phyloP scores from a whole-genome alignment of 2,113 vertebrate species.

The Paralichthys olivaceus region DNA sequence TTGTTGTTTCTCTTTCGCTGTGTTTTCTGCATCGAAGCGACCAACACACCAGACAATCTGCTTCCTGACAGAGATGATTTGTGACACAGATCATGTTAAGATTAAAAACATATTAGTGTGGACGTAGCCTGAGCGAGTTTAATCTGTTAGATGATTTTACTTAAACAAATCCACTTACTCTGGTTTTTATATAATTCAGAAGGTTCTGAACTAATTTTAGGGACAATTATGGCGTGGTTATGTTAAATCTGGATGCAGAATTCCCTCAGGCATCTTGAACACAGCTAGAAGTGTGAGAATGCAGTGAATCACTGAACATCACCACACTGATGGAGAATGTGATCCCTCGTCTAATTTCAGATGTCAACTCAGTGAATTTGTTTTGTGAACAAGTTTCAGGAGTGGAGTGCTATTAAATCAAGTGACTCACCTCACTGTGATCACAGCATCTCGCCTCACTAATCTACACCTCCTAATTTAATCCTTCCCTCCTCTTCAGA shows the following conservation, averaged over 20 bases:
- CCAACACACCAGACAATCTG: no score
- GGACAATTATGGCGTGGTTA: background rate
- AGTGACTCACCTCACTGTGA: slow-evolving; percentile 27
- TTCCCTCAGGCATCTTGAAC: slow-evolving; percentile 8
- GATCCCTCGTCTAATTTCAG: slow-evolving; percentile 21
- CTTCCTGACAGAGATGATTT: no score
- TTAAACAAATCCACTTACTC: background rate
- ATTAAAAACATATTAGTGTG: no score
- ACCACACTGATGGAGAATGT: slow-evolving; percentile 13
- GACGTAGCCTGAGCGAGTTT: no score
- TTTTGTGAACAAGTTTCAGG: slow-evolving; percentile 6
- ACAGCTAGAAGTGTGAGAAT: slow-evolving; percentile 4
- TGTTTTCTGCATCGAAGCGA: no score
- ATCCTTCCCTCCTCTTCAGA: slow-evolving; percentile 17
- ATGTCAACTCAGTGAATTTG: slow-evolving; percentile 1
- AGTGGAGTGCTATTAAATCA: slow-evolving; percentile 14
- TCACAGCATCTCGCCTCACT: slow-evolving; percentile 16
- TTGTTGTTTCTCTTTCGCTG: no score
- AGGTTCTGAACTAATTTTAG: background rate
- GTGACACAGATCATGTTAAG: no score
- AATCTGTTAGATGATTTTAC: background rate
- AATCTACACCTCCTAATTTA: slow-evolving; percentile 22
- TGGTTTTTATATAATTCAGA: background rate
- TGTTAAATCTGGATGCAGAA: background rate
- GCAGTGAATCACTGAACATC: background rate